Evolutionary conservation across 2,797 vertebrate species (phyloP), one percentile per base, ranked within the genome.

Genomic region (Sebastes iracundus): DNA sequence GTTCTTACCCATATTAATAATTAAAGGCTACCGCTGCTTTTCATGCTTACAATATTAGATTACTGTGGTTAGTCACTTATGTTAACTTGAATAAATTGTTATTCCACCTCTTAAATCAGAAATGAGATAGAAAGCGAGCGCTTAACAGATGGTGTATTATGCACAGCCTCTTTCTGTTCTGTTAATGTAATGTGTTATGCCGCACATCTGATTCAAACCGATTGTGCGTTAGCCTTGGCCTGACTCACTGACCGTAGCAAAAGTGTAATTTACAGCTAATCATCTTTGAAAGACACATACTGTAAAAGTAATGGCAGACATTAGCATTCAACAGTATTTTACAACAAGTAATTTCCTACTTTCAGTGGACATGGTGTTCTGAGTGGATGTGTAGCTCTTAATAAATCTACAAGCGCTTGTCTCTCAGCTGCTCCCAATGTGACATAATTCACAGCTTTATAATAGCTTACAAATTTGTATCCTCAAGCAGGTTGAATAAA

Each of bases 381-480:
- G 18, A 56, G 11, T 42, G 30, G n/a, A n/a, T 7, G 18, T 75
- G 63, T 28, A 46, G 72, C 32, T 59, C n/a, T 69, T 60, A 60
- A 65, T 84, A 81, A 75, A 77, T 80, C 35, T 68, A 52, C 52
- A 75, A 35, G 22, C 27, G 52, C 59, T 63, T 42, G 42, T 82
- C 46, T 81, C 66, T 71, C 11, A 52, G 64, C 25, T 64, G 20
- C 53, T 25, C 33, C 60, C 23, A 49, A 52, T 59, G 42, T 72
- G 56, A 75, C 67, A 86, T 52, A 86, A 87, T 79, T 87, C 69
- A 82, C 68, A 53, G 63, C 59, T 72, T 83, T 18, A 70, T 83
- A 84, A 85, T 73, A 27, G 72, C 77, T 81, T 79, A 77, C 71
- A 89, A 75, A 80, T 90, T 52, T 74, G 46, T 65, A 55, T 77